phyloP scores from a whole-genome alignment of 2,888 invertebrate genomes.

The Epistrophe eligans region DNA sequence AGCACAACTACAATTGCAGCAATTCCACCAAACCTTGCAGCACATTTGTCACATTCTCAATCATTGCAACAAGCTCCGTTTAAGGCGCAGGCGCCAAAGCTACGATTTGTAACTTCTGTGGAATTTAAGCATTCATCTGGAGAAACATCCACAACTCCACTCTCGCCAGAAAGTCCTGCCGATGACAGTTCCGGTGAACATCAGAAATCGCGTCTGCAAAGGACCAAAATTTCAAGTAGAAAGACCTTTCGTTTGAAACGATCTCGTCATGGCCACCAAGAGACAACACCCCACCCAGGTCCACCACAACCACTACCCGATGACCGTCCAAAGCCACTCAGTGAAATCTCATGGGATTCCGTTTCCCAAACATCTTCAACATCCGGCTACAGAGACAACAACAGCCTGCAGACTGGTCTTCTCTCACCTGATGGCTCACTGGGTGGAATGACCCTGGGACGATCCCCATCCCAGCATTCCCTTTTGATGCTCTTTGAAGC shows the following conservation, averaged over 20 bases:
- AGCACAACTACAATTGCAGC: slow-evolving; percentile 78
- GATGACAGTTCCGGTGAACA: slow-evolving; percentile 88
- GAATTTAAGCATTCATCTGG: slow-evolving; percentile 92
- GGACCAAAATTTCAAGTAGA: slow-evolving; percentile 96
- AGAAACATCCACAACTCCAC: slow-evolving; percentile 90
- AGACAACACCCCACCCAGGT: slow-evolving; percentile 85
- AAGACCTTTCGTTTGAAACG: slow-evolving; percentile 95
- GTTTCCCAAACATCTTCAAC: slow-evolving; percentile 94
- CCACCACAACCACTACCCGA: slow-evolving; percentile 78
- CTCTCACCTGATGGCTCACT: slow-evolving; percentile 85
- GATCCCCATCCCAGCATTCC: slow-evolving; percentile 91
- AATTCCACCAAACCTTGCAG: slow-evolving; percentile 81
- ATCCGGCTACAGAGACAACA: slow-evolving; percentile 92
- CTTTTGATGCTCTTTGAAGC: slow-evolving; percentile 90
- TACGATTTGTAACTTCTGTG: slow-evolving; percentile 92
- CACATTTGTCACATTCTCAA: slow-evolving; percentile 84
- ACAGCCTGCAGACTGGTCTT: slow-evolving; percentile 84
- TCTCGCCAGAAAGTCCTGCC: slow-evolving; percentile 89
- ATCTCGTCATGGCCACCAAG: slow-evolving; percentile 89
- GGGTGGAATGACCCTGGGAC: slow-evolving; percentile 88
- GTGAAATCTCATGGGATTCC: slow-evolving; percentile 92
- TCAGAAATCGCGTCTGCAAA: slow-evolving; percentile 89
- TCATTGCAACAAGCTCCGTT: slow-evolving; percentile 83
- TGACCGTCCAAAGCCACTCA: slow-evolving; percentile 81
- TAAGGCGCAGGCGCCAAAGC: slow-evolving; percentile 86